Evolutionary conservation across 2,888 invertebrate species (phyloP), one percentile per base, ranked within the genome.

Genomic region (Ophonus ardosiacus): DNA sequence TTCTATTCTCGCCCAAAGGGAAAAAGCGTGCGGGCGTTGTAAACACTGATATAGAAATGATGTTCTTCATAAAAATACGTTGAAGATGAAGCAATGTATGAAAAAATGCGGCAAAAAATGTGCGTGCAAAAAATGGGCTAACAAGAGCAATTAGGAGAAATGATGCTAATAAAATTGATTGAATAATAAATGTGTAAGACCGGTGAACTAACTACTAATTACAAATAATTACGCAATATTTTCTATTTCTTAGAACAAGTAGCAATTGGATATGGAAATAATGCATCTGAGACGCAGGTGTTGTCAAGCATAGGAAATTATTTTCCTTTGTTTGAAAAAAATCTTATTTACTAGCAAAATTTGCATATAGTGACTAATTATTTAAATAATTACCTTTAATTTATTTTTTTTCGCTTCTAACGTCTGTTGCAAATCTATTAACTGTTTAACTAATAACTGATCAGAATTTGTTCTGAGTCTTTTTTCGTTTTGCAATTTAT

Each of bases 341-440:
- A 8, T 68, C 71, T 74, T 74, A 40, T 71, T 71, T 40, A 17
- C 17, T 4, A 5, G 13, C 8, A 74, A 68, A 68, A 68, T 68
- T 24, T 38, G 40, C 68, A 68, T 68, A 17, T 68, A 40, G 15
- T 68, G 15, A 68, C 7, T 68, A 38, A 15, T 43, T 18, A 43
- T 43, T 7, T 74, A 43, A 74, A 74, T 18, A 43, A 74, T 88
- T 86, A 89, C 90, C 86, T 88, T 87, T 43, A 89, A 84, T 21
- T 86, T 78, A 13, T 87, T 85, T 85, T 88, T 89, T 84, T 89
- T 88, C 13, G 85, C 86, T 85, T 89, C 89, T 43, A 90, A 86
- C 51, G 90, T 89, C 83, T 88, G 87, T 59, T 90, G 89, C 61
- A 90, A 85, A 63, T 90, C 89, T 0, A 78, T 61, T 82, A 83